These are phyloP conservation scores for Drosophila pandora DNA, from an alignment of 1,140 invertebrate species.

Conservation along the genomic window DNA sequence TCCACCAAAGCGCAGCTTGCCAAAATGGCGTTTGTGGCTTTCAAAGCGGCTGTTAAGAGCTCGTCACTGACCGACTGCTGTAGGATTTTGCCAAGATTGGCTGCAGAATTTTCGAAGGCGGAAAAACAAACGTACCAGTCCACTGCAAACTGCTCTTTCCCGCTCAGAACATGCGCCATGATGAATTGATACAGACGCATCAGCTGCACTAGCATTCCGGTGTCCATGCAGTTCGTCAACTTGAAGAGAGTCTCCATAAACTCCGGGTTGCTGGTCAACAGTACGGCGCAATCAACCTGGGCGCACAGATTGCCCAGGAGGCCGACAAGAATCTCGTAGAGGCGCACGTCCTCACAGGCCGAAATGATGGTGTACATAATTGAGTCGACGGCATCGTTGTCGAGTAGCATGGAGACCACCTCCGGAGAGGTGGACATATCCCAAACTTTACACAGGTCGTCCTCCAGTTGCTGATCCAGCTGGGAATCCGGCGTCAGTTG, in stretches of 20 bases:
- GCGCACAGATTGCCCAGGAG: slow-evolving; percentile 89
- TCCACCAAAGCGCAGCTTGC: slow-evolving; percentile 78
- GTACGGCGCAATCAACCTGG: slow-evolving; percentile 72
- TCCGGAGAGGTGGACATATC: slow-evolving; percentile 91
- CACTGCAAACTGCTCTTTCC: slow-evolving; percentile 65
- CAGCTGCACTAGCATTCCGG: slow-evolving; percentile 87
- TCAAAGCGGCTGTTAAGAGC: slow-evolving; percentile 85
- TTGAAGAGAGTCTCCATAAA: slow-evolving; percentile 85
- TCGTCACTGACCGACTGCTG: slow-evolving; percentile 88
- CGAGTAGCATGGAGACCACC: slow-evolving; percentile 87
- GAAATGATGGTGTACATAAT: slow-evolving; percentile 83
- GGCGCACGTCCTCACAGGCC: slow-evolving; percentile 84
- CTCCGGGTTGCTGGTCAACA: slow-evolving; percentile 84
- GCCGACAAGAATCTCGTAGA: slow-evolving; percentile 90
- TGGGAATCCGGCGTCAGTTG: slow-evolving; percentile 75
- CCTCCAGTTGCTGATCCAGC: slow-evolving; percentile 85
- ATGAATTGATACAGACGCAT: slow-evolving; percentile 87
- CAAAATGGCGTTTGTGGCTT: slow-evolving; percentile 85
- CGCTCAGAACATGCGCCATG: slow-evolving; percentile 82
- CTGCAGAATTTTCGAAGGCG: slow-evolving; percentile 84
- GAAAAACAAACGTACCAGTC: slow-evolving; percentile 76
- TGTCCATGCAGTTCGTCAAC: slow-evolving; percentile 86
- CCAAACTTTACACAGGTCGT: slow-evolving; percentile 90
- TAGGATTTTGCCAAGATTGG: slow-evolving; percentile 87
- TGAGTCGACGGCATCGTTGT: slow-evolving; percentile 87